Conservation (phyloP, 2,888 invertebrate species). For the Drosophila neonasuta region DNA sequence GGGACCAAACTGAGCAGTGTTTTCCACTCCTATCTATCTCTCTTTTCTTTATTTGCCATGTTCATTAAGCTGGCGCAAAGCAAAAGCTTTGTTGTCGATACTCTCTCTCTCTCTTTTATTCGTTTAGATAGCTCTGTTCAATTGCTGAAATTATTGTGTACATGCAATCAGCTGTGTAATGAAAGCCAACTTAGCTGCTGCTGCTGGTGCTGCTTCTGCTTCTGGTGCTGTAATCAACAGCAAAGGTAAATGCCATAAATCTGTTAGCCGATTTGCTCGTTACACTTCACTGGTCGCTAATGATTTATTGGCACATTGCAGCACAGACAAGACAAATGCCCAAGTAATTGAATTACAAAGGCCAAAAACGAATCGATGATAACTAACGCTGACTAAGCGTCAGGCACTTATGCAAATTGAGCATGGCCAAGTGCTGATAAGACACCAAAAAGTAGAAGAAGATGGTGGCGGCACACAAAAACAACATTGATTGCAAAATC, state of each 20-base stretch:
- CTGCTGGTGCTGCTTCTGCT: conserved; percentile 14
- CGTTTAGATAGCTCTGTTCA: conserved; percentile 11
- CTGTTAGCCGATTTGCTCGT: conserved; percentile 33
- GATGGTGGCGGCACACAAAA: conserved; percentile 31
- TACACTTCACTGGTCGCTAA: conserved; percentile 48
- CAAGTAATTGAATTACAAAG: conserved; percentile 73
- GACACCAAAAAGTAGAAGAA: background rate
- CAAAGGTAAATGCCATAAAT: conserved; percentile 63
- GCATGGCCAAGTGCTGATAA: conserved; percentile 45
- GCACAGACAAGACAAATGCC: conserved; percentile 68
- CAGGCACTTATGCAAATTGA: conserved; percentile 72
- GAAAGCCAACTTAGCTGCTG: conserved; percentile 42
- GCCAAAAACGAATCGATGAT: conserved; percentile 48
- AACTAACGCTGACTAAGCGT: conserved; percentile 64
- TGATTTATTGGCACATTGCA: conserved; percentile 64
- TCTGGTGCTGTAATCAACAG: too few relatives aligned
- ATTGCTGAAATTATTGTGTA: conserved; percentile 62
- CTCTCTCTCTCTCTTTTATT: background rate
- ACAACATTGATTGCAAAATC: conserved; percentile 69
- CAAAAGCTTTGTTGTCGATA: background rate
- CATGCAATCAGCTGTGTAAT: conserved; percentile 70
- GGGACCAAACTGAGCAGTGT: background rate
- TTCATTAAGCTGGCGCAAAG: conserved; percentile 10
- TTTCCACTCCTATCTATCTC: background rate
- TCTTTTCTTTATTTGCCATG: background rate